These are phyloP conservation scores for Poecilia gillii DNA, from an alignment of 2,797 vertebrate genomes.

Conservation along the genomic window DNA sequence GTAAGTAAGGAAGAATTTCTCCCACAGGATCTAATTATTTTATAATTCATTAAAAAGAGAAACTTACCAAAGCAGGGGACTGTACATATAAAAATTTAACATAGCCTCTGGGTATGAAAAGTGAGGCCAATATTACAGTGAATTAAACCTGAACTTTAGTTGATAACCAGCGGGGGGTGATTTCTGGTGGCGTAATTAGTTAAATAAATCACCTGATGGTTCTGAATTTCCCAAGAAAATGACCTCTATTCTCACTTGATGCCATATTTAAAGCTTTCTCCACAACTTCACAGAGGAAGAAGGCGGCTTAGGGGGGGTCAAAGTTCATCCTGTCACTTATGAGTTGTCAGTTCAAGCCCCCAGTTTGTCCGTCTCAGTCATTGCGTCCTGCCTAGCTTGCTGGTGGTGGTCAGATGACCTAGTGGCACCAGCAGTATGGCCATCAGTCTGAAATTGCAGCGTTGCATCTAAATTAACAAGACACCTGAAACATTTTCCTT, in stretches of 20 bases:
- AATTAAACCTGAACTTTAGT: background rate
- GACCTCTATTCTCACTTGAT: background rate
- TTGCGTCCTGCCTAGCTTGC: background rate
- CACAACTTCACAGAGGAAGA: background rate
- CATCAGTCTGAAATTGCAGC: background rate
- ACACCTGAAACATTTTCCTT: background rate
- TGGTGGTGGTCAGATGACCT: background rate
- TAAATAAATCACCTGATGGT: background rate
- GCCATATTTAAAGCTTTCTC: background rate
- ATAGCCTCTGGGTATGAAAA: conserved; percentile 2
- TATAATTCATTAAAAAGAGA: conserved; percentile 4
- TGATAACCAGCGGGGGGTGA: background rate
- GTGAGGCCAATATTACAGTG: background rate
- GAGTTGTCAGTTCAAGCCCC: background rate
- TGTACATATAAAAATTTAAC: conserved; percentile 6
- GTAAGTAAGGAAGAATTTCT: background rate
- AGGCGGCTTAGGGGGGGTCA: no score
- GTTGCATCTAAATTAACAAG: background rate
- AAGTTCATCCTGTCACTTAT: background rate
- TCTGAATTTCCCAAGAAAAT: background rate
- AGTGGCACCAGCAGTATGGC: no score
- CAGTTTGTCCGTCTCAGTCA: background rate
- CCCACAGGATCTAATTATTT: conserved; percentile 2
- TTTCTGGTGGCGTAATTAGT: no score
- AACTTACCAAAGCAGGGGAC: background rate